Evolutionary conservation across 2,797 vertebrate species (phyloP), one percentile per base, ranked within the genome.

Genomic region (Trichosurus vulpecula): DNA sequence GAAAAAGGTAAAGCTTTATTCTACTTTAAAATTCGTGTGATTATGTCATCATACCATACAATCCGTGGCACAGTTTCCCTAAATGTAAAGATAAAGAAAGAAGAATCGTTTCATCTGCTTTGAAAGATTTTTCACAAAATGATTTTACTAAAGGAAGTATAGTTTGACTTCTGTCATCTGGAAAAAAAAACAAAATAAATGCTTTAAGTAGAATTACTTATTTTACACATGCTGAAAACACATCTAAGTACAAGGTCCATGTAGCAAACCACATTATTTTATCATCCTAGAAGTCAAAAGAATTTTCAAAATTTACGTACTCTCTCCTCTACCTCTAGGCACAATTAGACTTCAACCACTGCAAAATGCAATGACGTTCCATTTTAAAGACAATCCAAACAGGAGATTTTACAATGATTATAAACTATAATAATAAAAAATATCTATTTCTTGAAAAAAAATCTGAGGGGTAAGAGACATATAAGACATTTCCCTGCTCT

Each of bases 131-230:
- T 97, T 99, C 99, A 95, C 99, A 99, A 97, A 99, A 99, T 0
- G 99, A 99, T 98, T 99, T 99, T 98, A 99, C 99, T 98, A 99
- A 98, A 0, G 99, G 99, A 97, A 99, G 99, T 95, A 99, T 98
- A 29, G 99, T 99, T 96, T 99, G 99, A 97, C 99, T 99, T 96
- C 99, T 99, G 98, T 99, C 99, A 98, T 99, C 99, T 99, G 98
- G 92, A 98, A 98, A 98, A 97, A 94, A 98, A 98, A 96, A 97
- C 95, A 87, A 31, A 97, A 96, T 47, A 91, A 14, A 94, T 6
- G 90, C 6, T 96, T 97, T 95, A 97, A 94, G 94, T 55, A 30
- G 29, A 95, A 52, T 19, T 95, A 47, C 12, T 55, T 27, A 92
- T 6, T 55, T 9, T 89, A 4, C 35, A 61, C 30, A 52, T 1